phyloP scores from a whole-genome alignment of 2,888 invertebrate species.

The Lumbricus terrestris region DNA sequence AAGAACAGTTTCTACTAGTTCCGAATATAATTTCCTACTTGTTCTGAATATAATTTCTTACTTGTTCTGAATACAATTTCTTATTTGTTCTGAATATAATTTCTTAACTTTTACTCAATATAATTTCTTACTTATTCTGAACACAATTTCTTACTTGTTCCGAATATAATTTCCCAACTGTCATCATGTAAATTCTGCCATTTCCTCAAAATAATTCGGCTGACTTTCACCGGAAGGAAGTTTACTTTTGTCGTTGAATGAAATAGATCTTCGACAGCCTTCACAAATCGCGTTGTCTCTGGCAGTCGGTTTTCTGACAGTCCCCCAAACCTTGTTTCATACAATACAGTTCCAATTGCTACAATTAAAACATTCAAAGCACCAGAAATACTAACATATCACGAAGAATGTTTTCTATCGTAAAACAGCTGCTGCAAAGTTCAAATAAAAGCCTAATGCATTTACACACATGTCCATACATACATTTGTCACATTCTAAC shows the following conservation, averaged over 20 bases:
- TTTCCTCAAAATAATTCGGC: conserved; percentile 21
- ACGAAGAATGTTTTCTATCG: not conserved
- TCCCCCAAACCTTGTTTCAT: conserved; percentile 36
- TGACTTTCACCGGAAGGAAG: conserved; percentile 24
- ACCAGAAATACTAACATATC: not conserved
- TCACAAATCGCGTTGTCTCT: conserved; percentile 31
- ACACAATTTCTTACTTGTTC: too few species aligned
- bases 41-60: too few species aligned
- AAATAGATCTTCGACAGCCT: conserved; percentile 34
- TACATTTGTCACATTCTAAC: too few species aligned
- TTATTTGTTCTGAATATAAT: conserved; percentile 32
- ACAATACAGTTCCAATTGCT: conserved; percentile 37
- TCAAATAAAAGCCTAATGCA: not conserved
- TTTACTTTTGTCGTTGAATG: conserved; percentile 26
- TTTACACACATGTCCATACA: too few species aligned
- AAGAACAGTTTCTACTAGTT: too few species aligned
- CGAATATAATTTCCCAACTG: conserved; percentile 34
- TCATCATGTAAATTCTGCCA: conserved; percentile 30
- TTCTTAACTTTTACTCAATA: conserved; percentile 33
- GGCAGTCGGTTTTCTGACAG: conserved; percentile 28
- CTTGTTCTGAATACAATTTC: conserved; percentile 25
- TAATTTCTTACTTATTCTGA: too few species aligned
- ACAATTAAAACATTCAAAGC: not conserved
- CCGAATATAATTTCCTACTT: too few species aligned
- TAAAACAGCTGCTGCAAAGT: not conserved